phyloP scores from a whole-genome alignment of 2,797 vertebrate species.

The Sebastes kiyomatsui region DNA sequence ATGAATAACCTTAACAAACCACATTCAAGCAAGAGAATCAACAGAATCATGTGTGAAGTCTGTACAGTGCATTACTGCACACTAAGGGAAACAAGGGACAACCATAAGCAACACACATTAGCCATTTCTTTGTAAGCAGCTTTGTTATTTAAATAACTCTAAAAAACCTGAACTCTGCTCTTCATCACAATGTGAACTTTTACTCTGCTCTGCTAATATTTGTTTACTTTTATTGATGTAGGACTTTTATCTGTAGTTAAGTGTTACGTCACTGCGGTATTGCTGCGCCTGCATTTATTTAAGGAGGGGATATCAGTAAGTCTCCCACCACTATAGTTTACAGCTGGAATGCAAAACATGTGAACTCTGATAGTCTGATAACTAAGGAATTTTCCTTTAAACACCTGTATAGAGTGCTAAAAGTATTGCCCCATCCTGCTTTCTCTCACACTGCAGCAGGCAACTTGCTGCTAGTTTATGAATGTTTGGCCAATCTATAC shows the following conservation, averaged over 20 bases:
- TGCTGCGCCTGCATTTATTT: neutral
- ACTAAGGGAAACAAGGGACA: too few relatives aligned
- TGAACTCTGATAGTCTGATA: slow-evolving; percentile 10
- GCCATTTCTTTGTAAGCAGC: too few relatives aligned
- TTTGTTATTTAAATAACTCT: too few relatives aligned
- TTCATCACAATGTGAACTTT: neutral
- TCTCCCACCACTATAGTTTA: neutral
- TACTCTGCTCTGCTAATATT: neutral
- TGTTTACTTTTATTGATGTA: neutral
- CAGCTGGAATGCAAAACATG: slow-evolving; percentile 11
- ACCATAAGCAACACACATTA: too few relatives aligned
- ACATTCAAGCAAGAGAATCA: too few relatives aligned
- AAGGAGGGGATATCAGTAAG: neutral
- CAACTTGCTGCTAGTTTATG: neutral
- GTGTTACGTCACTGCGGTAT: neutral
- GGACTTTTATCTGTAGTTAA: neutral
- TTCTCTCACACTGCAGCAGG: neutral
- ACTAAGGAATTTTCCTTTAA: neutral
- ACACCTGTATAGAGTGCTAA: neutral
- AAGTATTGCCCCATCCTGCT: neutral
- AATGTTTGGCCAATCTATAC: neutral
- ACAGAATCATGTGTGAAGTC: too few relatives aligned
- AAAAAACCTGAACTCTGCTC: neutral
- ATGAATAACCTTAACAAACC: too few relatives aligned
- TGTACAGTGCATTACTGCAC: too few relatives aligned